phyloP scores from a whole-genome alignment of 2,888 invertebrate species.

The Lasioglossum oenotherae region DNA sequence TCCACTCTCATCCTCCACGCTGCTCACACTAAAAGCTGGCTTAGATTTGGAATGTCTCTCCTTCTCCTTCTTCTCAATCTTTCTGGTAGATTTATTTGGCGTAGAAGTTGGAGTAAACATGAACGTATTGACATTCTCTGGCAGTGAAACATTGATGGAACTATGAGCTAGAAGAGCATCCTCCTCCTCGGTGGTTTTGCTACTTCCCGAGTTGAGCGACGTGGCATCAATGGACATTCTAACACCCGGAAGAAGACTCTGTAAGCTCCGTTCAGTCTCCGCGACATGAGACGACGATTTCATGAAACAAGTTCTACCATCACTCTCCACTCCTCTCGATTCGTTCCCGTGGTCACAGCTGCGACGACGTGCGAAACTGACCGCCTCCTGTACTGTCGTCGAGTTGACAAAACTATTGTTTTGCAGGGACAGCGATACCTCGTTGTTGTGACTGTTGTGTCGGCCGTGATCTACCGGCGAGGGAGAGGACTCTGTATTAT shows the following conservation, averaged over 20 bases:
- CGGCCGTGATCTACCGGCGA: conserved; percentile 63
- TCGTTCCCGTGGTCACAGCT: conserved; percentile 71
- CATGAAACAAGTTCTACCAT: conserved; percentile 61
- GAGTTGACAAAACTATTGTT: conserved; percentile 71
- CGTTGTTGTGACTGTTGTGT: conserved; percentile 40
- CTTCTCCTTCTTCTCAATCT: conserved; percentile 63
- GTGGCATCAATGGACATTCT: conserved; percentile 79
- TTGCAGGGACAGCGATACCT: conserved; percentile 58
- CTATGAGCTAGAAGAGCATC: conserved; percentile 60
- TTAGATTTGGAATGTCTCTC: conserved; percentile 71
- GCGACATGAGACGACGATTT: conserved; percentile 46
- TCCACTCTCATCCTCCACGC: conserved; percentile 92
- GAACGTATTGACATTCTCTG: conserved; percentile 26
- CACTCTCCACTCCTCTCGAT: conserved; percentile 66
- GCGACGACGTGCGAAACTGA: conserved; percentile 60
- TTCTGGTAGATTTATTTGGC: conserved; percentile 66
- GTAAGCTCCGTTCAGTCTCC: conserved; percentile 58
- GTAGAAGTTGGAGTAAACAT: conserved; percentile 66
- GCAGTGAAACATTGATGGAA: conserved; percentile 35
- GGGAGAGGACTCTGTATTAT: conserved; percentile 66
- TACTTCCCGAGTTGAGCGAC: conserved; percentile 78
- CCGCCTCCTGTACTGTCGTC: conserved; percentile 62
- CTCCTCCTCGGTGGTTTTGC: conserved; percentile 77
- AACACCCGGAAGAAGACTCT: conserved; percentile 71
- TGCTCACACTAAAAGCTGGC: conserved; percentile 78